Evolutionary conservation across 2,113 vertebrate species (phyloP), one percentile per base, ranked within the genome.

Genomic region (Ardeotis arabs): DNA sequence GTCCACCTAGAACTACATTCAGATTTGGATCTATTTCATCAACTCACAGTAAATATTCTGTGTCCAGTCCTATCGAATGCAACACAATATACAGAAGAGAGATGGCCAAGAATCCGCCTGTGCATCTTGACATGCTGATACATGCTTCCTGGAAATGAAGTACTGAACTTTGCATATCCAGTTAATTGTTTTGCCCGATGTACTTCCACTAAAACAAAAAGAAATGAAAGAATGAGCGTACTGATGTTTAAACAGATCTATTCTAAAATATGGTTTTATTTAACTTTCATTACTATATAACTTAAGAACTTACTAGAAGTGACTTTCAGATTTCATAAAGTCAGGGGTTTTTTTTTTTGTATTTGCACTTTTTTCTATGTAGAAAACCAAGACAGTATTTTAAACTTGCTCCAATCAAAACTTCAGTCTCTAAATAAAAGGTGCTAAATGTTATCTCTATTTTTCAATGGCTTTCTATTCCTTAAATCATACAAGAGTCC

Each of bases 61-160:
- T 99, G 99, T 94, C 99, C 99, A 49, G 99, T 99, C 93, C 99
- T 99, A 96, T 99, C 99, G 69, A 99, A 99, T 47, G 99, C 99
- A 81, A 99, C 99, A 97, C 99, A 99, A 97, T 99, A 99, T n/a
- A 99, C 99, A 56, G 99, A 98, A 89, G 99, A 99, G 28, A 99
- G 99, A 95, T 99, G 99, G 90, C 99, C 99, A 47, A 99, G 98
- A 97, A 99, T 99, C 95, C 99, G 98, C 60, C 98, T 98, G 95
- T 99, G 99, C 98, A 99, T 99, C 94, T 98, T 99, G 97, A 99
- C 98, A 82, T 98, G 99, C 97, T 99, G 99, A 97, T 99, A 99
- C 98, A 99, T 99, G 95, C 97, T 98, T 95, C 99, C 98, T 84
- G 99, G 99, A 97, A 99, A 99, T 35, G 99, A 98, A 94, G 98